Evolutionary conservation across 2,113 vertebrate species (phyloP).

Genomic region (Salvelinus alpinus): DNA sequence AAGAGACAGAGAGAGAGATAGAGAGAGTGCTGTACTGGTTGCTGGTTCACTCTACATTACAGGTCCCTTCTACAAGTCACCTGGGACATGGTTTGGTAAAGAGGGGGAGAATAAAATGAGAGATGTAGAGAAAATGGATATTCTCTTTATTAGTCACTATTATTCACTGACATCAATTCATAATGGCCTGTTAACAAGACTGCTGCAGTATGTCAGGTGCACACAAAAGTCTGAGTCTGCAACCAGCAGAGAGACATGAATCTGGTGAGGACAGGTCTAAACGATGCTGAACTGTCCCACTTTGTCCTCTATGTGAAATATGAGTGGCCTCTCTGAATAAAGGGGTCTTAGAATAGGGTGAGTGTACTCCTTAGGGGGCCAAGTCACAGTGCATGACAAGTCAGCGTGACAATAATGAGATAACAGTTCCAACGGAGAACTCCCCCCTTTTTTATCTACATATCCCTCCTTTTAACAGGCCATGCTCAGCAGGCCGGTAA

Average conservation of each 20-base stretch:
- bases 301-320: background rate
- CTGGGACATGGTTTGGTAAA: too few species aligned
- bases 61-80: too few species aligned
- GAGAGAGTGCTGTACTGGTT: background rate
- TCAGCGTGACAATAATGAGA: constrained; percentile 1
- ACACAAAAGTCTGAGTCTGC: constrained; percentile 16
- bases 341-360: background rate
- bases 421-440: background rate
- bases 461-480: background rate
- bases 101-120: too few species aligned
- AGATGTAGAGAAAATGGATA: background rate
- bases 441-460: background rate
- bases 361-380: background rate
- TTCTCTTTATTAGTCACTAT: too few species aligned
- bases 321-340: background rate
- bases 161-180: too few species aligned
- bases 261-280: background rate
- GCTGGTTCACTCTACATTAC: too few species aligned
- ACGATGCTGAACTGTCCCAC: background rate
- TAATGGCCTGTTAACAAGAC: too few species aligned
- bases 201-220: constrained; percentile 22
- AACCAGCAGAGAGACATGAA: background rate
- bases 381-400: background rate
- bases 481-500: background rate
- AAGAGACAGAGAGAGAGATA: accelerated